Evolutionary conservation across 1,140 invertebrate genomes (phyloP), one percentile per base, ranked within the genome.

Genomic region (Pissodes strobi): DNA sequence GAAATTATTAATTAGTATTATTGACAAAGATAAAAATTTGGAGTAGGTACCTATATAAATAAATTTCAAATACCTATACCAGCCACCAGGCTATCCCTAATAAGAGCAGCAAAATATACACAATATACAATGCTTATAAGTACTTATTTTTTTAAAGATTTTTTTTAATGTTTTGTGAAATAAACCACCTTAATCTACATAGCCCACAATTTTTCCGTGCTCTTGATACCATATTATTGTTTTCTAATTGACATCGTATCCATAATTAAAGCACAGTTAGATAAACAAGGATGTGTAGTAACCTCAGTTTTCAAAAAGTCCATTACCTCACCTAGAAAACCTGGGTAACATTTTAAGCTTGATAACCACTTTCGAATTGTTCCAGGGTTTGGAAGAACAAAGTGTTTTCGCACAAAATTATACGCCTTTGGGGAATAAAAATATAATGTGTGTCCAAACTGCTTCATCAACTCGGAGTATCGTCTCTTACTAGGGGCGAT

Each of bases 181-280:
- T n/a, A n/a, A n/a, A n/a, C n/a, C 68, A 22, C 70, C 69, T 25
- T 56, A 68, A 67, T 72, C 55, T 1, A 72, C 60, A 66, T 72
- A 61, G 9, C 69, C 70, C 53, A 39, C 60, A 53, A 49, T 59
- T 52, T 62, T 70, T 22, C 58, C 70, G 9, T 41, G 56, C 52
- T 67, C 64, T 18, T 52, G 17, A 39, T 68, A 64, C 58, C 66
- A 74, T 10, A n/a, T 37, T 49, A 69, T 53, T 70, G 52, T 30
- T 55, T 25, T 52, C 56, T 38, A n/a, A 72, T 69, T 9, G 69
- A 19, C 69, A 73, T 71, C 15, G 62, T 15, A 60, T 74, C 70
- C 64, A 72, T 69, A 19, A 72, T 56, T 51, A 72, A 46, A 23
- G 68, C 66, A 21, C 67, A 60, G 43, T 71, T 53, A 53, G 64